Conservation (phyloP, 2,113 vertebrate species). For the Spea bombifrons region DNA sequence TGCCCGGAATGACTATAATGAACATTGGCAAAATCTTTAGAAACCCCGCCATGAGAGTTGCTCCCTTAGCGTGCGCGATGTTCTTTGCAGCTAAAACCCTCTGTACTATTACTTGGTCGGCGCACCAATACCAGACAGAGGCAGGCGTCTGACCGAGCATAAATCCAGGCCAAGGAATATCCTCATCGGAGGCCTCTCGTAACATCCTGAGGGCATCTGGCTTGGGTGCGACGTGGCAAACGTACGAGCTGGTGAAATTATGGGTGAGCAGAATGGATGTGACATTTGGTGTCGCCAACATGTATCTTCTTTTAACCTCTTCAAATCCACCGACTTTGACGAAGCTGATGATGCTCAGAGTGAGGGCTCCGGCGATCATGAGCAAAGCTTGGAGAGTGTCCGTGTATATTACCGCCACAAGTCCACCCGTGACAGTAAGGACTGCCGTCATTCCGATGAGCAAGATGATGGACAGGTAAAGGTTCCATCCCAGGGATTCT, state of each 20-base stretch:
- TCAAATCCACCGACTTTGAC: conserved; percentile 86
- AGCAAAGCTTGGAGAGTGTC: conserved; percentile 93
- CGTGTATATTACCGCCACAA: conserved; percentile 95
- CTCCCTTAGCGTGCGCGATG: conserved; percentile 88
- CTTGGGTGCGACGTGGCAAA: conserved; percentile 86
- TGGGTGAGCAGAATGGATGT: conserved; percentile 77
- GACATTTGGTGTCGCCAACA: conserved; percentile 87
- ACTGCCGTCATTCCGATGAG: conserved; percentile 92
- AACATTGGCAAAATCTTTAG: conserved; percentile 97
- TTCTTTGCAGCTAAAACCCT: conserved; percentile 94
- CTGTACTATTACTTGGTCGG: conserved; percentile 97
- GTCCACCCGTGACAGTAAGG: conserved; percentile 90
- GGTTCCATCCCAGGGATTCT: conserved; percentile 95
- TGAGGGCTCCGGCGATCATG: conserved; percentile 92
- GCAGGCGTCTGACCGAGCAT: conserved; percentile 92
- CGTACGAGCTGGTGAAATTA: conserved; percentile 83
- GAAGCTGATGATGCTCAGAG: conserved; percentile 86
- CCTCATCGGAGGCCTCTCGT: conserved; percentile 87
- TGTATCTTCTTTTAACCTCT: conserved; percentile 89
- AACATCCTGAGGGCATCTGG: conserved; percentile 82
- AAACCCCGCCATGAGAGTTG: conserved; percentile 94
- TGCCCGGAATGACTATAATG: conserved; percentile 93
- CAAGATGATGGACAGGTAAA: conserved; percentile 90
- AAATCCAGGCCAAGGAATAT: conserved; percentile 96
- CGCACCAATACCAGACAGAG: conserved; percentile 99